Conservation (phyloP, 2,888 invertebrate species). For the Urechis unicinctus region DNA sequence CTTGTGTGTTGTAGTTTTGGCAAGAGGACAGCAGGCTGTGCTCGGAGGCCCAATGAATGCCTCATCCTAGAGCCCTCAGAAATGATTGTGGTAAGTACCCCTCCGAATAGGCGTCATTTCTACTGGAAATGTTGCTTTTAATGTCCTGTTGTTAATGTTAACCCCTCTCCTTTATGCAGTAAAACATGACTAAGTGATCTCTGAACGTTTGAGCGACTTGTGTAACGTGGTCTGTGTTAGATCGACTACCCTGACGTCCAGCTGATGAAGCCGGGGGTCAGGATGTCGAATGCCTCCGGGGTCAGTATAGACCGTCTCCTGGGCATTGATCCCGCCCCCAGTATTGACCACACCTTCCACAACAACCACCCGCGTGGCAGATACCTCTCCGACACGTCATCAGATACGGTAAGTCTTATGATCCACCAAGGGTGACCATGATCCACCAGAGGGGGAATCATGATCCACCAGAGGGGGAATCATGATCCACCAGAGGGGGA, state of each 20-base stretch:
- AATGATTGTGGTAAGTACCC: constrained; percentile 74
- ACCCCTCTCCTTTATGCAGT: no score
- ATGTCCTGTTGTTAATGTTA: no score
- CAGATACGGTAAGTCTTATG: no score
- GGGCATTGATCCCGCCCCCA: not conserved
- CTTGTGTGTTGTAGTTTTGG: not conserved
- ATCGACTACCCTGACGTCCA: constrained; percentile 66
- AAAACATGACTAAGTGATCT: no score
- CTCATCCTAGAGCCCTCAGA: constrained; percentile 78
- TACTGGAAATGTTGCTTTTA: no score
- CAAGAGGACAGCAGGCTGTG: not conserved
- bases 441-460: no score
- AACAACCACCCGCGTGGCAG: no score
- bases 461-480: not conserved
- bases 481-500: not conserved
- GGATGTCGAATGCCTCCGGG: not conserved
- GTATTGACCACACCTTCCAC: not conserved
- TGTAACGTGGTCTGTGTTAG: no score
- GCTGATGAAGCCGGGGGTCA: constrained; percentile 24
- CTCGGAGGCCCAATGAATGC: constrained; percentile 57
- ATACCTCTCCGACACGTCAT: no score
- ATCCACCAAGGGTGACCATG: no score
- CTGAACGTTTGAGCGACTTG: no score
- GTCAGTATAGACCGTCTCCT: not conserved
- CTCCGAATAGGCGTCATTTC: no score